These are phyloP conservation scores for Phengaris alcon DNA, from an alignment of 2,888 invertebrate species.

Conservation along the genomic window DNA sequence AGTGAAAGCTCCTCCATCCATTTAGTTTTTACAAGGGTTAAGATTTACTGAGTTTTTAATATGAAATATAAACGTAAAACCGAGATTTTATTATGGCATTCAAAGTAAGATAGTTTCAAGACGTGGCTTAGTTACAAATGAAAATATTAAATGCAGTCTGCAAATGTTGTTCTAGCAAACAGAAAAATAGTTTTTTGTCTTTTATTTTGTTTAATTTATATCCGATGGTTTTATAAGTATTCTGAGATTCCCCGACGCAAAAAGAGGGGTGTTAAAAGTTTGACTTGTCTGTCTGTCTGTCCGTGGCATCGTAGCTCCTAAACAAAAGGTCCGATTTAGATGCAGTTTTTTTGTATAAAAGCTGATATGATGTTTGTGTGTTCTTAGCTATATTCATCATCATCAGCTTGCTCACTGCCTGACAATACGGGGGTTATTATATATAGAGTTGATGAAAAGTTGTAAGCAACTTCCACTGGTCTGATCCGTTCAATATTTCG, in stretches of 20 bases:
- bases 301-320: too few relatives aligned
- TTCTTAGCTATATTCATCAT: too few relatives aligned
- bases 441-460: too few relatives aligned
- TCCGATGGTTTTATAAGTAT: conserved; percentile 4
- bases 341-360: too few relatives aligned
- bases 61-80: conserved; percentile 28
- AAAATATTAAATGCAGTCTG: conserved; percentile 28
- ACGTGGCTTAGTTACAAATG: conserved; percentile 28
- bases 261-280: too few relatives aligned
- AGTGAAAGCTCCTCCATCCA: conserved; percentile 40
- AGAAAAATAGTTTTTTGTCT: conserved; percentile 16
- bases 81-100: conserved; percentile 43
- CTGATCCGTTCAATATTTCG: too few relatives aligned
- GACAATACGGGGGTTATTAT: too few relatives aligned
- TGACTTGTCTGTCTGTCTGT: too few relatives aligned
- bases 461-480: too few relatives aligned
- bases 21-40: conserved; percentile 38
- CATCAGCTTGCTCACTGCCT: too few relatives aligned
- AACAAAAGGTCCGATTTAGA: too few relatives aligned
- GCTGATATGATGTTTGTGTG: too few relatives aligned
- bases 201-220: conserved; percentile 5
- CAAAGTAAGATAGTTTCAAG: conserved; percentile 28
- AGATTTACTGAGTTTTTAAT: conserved; percentile 29
- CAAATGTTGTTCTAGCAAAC: conserved; percentile 21
- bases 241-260: not conserved